phyloP scores from a whole-genome alignment of 2,113 vertebrate species.

The Protobothrops flavoviridis region DNA sequence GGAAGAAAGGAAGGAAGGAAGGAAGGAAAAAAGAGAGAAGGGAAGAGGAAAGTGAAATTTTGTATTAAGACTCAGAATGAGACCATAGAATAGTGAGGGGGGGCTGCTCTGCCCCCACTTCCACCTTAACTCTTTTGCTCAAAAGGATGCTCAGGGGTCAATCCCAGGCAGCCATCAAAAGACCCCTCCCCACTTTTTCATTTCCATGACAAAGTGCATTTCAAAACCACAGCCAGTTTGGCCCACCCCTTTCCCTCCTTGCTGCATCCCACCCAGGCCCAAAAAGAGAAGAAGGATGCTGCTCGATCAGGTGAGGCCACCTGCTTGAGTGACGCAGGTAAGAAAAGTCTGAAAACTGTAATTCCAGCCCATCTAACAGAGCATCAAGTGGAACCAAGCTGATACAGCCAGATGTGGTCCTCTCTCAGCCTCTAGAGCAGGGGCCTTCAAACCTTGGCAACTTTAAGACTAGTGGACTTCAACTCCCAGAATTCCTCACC shows the following conservation, averaged over 20 bases:
- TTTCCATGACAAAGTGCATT: too few relatives aligned
- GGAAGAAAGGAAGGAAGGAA: too few relatives aligned
- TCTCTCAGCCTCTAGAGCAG: not conserved
- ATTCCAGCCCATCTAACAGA: not conserved
- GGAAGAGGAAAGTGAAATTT: not conserved
- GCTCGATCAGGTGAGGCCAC: not conserved
- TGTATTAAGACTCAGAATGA: not conserved
- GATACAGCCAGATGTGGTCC: not conserved
- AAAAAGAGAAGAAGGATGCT: not conserved
- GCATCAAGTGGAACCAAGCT: not conserved
- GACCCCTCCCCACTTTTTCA: not conserved
- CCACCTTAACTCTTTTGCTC: not conserved
- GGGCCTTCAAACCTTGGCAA: too few relatives aligned
- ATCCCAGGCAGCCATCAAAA: not conserved
- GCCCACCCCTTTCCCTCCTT: not conserved
- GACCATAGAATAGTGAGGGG: too few relatives aligned
- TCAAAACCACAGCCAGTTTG: not conserved
- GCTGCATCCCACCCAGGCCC: not conserved
- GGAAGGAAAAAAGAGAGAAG: too few relatives aligned
- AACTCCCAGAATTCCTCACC: too few relatives aligned
- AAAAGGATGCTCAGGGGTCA: not conserved
- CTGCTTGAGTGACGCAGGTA: not conserved
- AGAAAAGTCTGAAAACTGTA: not conserved
- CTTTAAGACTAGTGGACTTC: too few relatives aligned
- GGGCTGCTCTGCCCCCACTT: not conserved